Evolutionary conservation across 2,113 vertebrate species (phyloP).

Genomic region (Eublepharis macularius): DNA sequence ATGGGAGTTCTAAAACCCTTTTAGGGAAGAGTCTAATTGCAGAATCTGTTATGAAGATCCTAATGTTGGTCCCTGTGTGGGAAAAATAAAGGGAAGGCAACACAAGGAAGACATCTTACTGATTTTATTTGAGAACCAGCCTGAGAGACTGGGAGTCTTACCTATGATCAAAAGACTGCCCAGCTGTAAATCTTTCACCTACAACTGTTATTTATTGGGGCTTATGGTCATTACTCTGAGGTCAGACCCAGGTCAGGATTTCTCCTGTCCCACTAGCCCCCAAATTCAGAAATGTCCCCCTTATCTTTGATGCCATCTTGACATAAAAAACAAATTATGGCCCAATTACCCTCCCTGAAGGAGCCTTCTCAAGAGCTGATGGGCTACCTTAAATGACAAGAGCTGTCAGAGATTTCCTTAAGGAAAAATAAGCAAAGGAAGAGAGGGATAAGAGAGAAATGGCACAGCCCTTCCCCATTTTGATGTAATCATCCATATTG

Average conservation of each 20-base stretch:
- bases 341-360: slow-evolving; percentile 56
- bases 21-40: not conserved
- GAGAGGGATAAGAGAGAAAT: not conserved
- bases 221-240: slow-evolving; percentile 68
- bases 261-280: slow-evolving; percentile 70
- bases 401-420: slow-evolving; percentile 51
- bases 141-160: slow-evolving; percentile 42
- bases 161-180: slow-evolving; percentile 67
- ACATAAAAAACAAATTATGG: slow-evolving; percentile 74
- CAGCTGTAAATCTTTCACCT: slow-evolving; percentile 72
- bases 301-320: slow-evolving; percentile 78
- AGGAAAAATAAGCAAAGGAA: slow-evolving; percentile 18
- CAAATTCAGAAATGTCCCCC: slow-evolving; percentile 67
- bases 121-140: slow-evolving; percentile 35
- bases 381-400: slow-evolving; percentile 59
- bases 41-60: not conserved
- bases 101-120: slow-evolving; percentile 41
- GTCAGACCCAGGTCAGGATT: slow-evolving; percentile 71
- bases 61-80: not conserved
- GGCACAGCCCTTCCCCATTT: not conserved
- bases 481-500: not conserved
- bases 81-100: not conserved
- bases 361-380: slow-evolving; percentile 22
- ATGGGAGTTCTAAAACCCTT: not conserved
- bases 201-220: slow-evolving; percentile 60